These are phyloP conservation scores for Smittia aterrima DNA, from an alignment of 2,888 invertebrate genomes.

Conservation along the genomic window DNA sequence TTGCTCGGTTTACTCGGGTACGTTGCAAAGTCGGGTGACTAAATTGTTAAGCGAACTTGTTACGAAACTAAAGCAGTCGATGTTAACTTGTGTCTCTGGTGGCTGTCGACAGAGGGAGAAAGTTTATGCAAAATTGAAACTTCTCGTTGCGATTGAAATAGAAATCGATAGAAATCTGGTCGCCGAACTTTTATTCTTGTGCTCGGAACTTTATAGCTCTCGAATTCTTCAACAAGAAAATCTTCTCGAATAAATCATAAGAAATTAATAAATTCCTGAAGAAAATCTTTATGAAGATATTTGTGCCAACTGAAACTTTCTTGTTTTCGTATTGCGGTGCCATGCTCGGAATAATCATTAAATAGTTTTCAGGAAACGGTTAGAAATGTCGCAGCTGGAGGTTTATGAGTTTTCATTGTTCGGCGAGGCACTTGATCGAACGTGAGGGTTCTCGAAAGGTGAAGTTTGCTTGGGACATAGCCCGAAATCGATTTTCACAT, in stretches of 20 bases:
- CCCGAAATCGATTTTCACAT: constrained; percentile 2
- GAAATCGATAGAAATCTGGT: too few relatives aligned
- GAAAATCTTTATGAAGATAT: neutral
- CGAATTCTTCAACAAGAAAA: too few relatives aligned
- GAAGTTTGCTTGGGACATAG: neutral
- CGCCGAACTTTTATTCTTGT: too few relatives aligned
- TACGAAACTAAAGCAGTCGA: too few relatives aligned
- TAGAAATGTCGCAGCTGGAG: constrained; percentile 2
- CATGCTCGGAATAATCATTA: neutral
- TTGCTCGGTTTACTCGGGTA: neutral
- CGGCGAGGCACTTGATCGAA: neutral
- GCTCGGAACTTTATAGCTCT: too few relatives aligned
- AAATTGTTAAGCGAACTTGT: neutral
- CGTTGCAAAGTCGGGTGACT: neutral
- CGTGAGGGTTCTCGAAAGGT: neutral
- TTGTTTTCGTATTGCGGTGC: constrained; percentile 8
- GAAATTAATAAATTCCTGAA: neutral
- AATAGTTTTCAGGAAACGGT: neutral
- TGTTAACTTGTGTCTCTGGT: too few relatives aligned
- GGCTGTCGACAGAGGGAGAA: too few relatives aligned
- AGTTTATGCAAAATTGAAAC: too few relatives aligned
- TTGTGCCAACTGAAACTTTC: neutral
- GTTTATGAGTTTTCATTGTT: neutral
- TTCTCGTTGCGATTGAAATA: too few relatives aligned
- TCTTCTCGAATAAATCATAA: too few relatives aligned